Percentiles rank a stretch among this genome's conserved stretches.
These are phyloP conservation scores for Calypte anna DNA, from an alignment of 2,113 vertebrate species.

Conservation along the genomic window DNA sequence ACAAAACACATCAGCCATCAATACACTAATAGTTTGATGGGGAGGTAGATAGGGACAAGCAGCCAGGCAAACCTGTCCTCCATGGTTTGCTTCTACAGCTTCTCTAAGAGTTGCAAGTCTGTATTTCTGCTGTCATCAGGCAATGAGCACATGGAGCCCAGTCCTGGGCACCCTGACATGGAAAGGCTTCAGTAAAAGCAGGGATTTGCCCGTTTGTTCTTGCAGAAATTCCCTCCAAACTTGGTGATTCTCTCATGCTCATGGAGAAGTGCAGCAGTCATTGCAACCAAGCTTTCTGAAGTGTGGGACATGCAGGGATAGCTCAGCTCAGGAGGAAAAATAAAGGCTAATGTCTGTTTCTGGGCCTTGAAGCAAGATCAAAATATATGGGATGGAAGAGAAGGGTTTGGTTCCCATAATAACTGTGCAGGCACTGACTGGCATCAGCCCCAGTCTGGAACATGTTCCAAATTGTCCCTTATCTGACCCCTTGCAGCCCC, in stretches of 20 bases:
- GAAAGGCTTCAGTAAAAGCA: background rate
- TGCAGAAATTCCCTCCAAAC: background rate
- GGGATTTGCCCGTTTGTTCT: background rate
- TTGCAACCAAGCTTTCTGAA: background rate
- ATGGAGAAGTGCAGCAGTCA: background rate
- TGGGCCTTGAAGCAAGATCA: background rate
- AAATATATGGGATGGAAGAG: background rate
- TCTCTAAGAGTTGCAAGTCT: background rate
- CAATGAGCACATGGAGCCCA: background rate
- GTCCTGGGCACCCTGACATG: background rate
- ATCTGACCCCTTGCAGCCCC: background rate
- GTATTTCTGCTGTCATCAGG: background rate
- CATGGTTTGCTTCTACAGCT: background rate
- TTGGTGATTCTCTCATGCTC: background rate
- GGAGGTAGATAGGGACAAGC: background rate
- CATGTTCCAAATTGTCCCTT: background rate
- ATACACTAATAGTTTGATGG: background rate
- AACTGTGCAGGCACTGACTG: background rate
- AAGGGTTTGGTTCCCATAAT: background rate
- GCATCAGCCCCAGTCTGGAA: background rate
- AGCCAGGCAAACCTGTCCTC: background rate
- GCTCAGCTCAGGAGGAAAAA: background rate
- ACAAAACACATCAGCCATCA: background rate
- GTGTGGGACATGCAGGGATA: background rate
- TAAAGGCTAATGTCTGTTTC: background rate